A percentile compares a stretch with the other conserved stretches of the same genome.
These are phyloP conservation scores for Tetragonisca angustula DNA, from an alignment of 2,888 invertebrate genomes.

Conservation along the genomic window DNA sequence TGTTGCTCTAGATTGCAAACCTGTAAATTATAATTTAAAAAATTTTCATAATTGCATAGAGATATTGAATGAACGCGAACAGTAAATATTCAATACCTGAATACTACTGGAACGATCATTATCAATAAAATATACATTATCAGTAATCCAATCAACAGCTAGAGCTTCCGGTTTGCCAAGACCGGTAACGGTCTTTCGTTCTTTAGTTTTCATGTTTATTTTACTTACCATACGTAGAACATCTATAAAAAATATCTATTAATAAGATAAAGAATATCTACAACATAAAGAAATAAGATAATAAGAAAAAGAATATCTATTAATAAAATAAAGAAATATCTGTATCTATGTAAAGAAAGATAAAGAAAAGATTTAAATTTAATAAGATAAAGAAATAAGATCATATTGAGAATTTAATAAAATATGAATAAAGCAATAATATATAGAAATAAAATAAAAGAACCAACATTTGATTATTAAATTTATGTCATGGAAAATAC, in stretches of 20 bases:
- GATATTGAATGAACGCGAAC: neutral
- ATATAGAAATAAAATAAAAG: neutral
- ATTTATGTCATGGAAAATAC: neutral
- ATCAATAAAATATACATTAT: slow-evolving; percentile 89
- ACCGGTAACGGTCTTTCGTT: slow-evolving; percentile 77
- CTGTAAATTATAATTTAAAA: slow-evolving; percentile 53
- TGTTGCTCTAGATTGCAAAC: slow-evolving; percentile 86
- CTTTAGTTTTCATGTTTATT: slow-evolving; percentile 80
- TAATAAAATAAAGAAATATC: neutral
- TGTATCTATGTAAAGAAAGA: no score
- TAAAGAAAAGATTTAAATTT: neutral
- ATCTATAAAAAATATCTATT: slow-evolving; percentile 67
- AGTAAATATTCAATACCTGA: slow-evolving; percentile 64
- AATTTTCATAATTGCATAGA: neutral
- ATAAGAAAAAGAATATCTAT: slow-evolving; percentile 15
- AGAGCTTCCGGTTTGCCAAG: slow-evolving; percentile 86
- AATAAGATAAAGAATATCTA: slow-evolving; percentile 65
- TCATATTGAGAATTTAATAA: neutral
- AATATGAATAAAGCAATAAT: neutral
- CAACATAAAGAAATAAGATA: neutral
- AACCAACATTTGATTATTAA: no score
- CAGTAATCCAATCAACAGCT: slow-evolving; percentile 90
- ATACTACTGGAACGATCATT: slow-evolving; percentile 74
- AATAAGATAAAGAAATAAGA: neutral
- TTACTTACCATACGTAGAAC: slow-evolving; percentile 74